Conservation (phyloP, 1,140 invertebrate species). For the Drosophila saltans region DNA sequence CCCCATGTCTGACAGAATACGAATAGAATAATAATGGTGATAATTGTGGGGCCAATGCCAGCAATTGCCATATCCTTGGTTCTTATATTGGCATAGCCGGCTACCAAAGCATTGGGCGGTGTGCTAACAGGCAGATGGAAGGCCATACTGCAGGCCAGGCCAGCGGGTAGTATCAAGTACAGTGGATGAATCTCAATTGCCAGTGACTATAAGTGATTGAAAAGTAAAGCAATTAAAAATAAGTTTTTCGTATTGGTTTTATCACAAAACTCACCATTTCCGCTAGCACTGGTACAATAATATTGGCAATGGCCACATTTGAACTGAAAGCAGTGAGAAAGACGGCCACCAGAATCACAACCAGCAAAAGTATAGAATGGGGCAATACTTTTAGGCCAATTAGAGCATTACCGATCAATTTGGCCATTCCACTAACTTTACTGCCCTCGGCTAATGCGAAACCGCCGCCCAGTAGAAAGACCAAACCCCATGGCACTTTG, state of each 20-base stretch:
- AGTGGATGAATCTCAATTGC: constrained; percentile 90
- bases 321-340: constrained; percentile 92
- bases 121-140: constrained; percentile 89
- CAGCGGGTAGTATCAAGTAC: constrained; percentile 93
- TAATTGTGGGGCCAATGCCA: constrained; percentile 90
- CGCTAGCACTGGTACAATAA: constrained; percentile 90
- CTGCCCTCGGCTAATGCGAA: constrained; percentile 94
- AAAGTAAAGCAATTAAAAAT: neutral
- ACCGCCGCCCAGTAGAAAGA: constrained; percentile 91
- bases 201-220: constrained; percentile 82
- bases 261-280: constrained; percentile 85
- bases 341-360: constrained; percentile 85
- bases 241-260: neutral
- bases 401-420: constrained; percentile 88
- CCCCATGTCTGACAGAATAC: constrained; percentile 88
- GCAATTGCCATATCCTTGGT: constrained; percentile 90
- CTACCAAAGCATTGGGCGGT: constrained; percentile 97
- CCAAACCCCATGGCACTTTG: constrained; percentile 91
- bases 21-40: constrained; percentile 88
- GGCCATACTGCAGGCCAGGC: constrained; percentile 90
- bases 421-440: constrained; percentile 90
- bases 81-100: constrained; percentile 90
- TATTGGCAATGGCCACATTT: constrained; percentile 93
- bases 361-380: constrained; percentile 85
- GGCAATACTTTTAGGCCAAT: constrained; percentile 85